Evolutionary conservation across 2,888 invertebrate genomes (phyloP).

Genomic region (Agrotis clavis): DNA sequence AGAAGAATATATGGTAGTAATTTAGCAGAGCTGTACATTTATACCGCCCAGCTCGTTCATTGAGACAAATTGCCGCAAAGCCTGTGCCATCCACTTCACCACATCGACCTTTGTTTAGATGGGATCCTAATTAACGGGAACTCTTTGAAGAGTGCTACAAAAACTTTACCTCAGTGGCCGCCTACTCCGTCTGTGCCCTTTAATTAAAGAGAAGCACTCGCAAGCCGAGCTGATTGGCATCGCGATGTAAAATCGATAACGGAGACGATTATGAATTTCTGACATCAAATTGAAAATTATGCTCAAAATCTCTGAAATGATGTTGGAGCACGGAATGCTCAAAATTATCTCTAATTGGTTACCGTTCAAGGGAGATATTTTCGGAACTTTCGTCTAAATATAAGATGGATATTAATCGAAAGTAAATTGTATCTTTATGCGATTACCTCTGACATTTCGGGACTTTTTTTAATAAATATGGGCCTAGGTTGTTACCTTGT

Average conservation of each 20-base stretch:
- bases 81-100: conserved; percentile 55
- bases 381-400: conserved; percentile 42
- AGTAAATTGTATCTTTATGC: conserved; percentile 43
- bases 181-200: conserved; percentile 62
- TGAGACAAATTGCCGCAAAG: conserved; percentile 66
- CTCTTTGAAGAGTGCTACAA: conserved; percentile 76
- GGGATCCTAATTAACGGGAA: conserved; percentile 76
- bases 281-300: conserved; percentile 59
- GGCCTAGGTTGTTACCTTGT: conserved; percentile 23
- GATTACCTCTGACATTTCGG: conserved; percentile 57
- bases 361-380: conserved; percentile 19
- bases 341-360: conserved; percentile 53
- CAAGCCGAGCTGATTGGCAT: conserved; percentile 59
- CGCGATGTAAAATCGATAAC: conserved; percentile 65
- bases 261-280: conserved; percentile 46
- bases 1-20: conserved; percentile 61
- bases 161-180: conserved; percentile 64
- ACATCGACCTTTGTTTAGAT: conserved; percentile 73
- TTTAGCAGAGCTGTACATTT: conserved; percentile 58
- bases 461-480: conserved; percentile 27
- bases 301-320: conserved; percentile 41
- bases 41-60: conserved; percentile 65
- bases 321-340: conserved; percentile 26
- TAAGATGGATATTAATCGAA: conserved; percentile 45
- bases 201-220: conserved; percentile 74